Base-by-base conservation (phyloP, 2,888 invertebrate genomes). In the Creontiades dilutus region DNA sequence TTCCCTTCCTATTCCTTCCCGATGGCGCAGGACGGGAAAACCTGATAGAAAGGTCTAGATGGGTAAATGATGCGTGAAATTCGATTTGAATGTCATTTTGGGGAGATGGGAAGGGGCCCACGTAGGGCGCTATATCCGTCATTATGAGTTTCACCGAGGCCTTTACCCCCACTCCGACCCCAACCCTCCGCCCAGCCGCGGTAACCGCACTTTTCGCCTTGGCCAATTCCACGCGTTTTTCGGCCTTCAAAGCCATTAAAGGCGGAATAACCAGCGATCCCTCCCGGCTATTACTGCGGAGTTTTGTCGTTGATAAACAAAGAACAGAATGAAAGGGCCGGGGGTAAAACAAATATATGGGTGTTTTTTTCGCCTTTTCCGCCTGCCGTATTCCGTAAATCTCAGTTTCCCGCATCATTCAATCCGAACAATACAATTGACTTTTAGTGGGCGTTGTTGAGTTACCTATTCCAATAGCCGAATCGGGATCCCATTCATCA, bases 51-150 rank as follows among this genome's bases (percentile, higher is more conserved):
- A 68, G 68, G 68, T 75, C 86, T 47, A 61, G 88, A 88, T 88
- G 48, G 84, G 89, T 84, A 89, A 89, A 89, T 89, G 89, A 89
- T 75, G 89, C 89, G 89, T 89, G 84, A 89, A 89, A 89, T 89
- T 89, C 89, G 89, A 89, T 89, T 89, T 89, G 89, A 89, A 89
- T 89, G 84, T 84, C 84, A 78, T 88, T 88, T 28, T 14, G 82
- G 52, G 47, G 82, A 52, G 47, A 16, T n/a, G 47, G 47, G n/a
- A n/a, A n/a, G n/a, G 19, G n/a, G 46, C 75, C 86, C 86, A 46
- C 86, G 75, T 86, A 47, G 88, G 88, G 88, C 28, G 78, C 27
- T 55, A 61, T 85, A 88, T 88, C 88, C 88, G 78, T 88, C 80
- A 88, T 88, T 88, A 48, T 80, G 78, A 86, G 68, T 68, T 37